These are phyloP conservation scores for Pteromalus puparum DNA, from an alignment of 1,140 invertebrate genomes.

Conservation along the genomic window DNA sequence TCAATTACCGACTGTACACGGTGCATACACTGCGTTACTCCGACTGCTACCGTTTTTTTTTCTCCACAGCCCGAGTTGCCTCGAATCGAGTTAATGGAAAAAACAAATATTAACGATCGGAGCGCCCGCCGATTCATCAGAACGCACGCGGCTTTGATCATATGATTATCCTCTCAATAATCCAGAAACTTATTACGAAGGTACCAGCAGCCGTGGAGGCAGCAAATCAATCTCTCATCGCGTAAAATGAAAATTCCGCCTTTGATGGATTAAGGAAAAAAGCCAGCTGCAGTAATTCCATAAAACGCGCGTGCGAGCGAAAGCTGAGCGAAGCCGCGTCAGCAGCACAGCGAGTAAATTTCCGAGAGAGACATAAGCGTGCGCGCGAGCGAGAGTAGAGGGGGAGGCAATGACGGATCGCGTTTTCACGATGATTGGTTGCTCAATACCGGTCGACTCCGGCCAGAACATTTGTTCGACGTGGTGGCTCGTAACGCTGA, in stretches of 20 bases:
- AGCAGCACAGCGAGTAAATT: conserved; percentile 12
- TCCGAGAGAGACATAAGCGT: conserved; percentile 9
- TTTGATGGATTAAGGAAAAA: conserved; percentile 42
- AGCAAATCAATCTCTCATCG: conserved; percentile 32
- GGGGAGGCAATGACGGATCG: conserved; percentile 65
- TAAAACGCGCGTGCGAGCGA: background rate
- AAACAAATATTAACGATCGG: background rate
- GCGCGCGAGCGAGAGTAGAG: background rate
- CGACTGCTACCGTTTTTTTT: background rate
- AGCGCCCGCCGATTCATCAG: background rate
- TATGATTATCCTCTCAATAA: background rate
- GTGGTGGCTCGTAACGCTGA: conserved; percentile 70
- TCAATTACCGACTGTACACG: background rate
- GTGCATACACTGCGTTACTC: background rate
- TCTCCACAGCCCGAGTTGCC: background rate
- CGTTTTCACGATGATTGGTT: conserved; percentile 70
- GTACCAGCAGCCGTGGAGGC: background rate
- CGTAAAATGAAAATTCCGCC: conserved; percentile 17
- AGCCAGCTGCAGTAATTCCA: conserved; percentile 32
- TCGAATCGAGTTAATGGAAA: background rate
- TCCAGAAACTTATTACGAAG: background rate
- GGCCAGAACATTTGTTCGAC: conserved; percentile 70
- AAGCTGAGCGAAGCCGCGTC: background rate
- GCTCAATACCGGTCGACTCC: conserved; percentile 61
- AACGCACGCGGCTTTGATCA: background rate